Base-by-base conservation (phyloP, 2,888 invertebrate genomes). In the Nemoura dubitans region DNA sequence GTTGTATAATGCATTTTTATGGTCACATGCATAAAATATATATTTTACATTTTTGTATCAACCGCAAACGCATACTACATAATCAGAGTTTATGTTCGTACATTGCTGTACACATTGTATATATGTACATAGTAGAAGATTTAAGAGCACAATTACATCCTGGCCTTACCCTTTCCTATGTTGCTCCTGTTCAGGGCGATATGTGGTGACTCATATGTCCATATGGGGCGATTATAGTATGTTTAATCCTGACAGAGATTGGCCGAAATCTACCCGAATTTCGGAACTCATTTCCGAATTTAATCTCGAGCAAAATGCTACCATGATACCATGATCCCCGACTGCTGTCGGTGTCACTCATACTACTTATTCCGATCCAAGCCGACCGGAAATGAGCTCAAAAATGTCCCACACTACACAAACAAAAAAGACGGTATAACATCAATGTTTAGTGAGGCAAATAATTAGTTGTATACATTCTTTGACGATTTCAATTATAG, bases 401-500 rank as follows among this genome's bases (percentile, higher is more conserved):
- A 59, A 59, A 59, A 84, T 84, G n/a, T 59, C 27, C 26, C 43
- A 43, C 10, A 36, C 25, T 36, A 36, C 25, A 84, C 59, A 84
- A 84, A 36, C 36, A 36, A 36, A 36, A 43, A 84, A 59, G 43
- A 43, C 59, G 14, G 25, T 84, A 36, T 36, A 27, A 59, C 76
- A 84, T 84, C 59, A 59, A 59, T 76, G 84, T 84, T 84, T 28
- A 84, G 84, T 84, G 84, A 84, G 84, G 26, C 84, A 76, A 84
- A 84, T 84, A 84, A 59, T 84, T 84, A 84, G 84, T 84, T 84
- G 59, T 59, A 28, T 84, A 59, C 84, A 83, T 83, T 84, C 84
- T 84, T 84, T 84, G 84, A 84, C 59, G 84, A 84, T 84, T 84
- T 84, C 59, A 84, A 84, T 84, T 84, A 84, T 84, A 84, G 84